Evolutionary conservation across 2,113 vertebrate species (phyloP).

Genomic region (Gymnorhina tibicen): DNA sequence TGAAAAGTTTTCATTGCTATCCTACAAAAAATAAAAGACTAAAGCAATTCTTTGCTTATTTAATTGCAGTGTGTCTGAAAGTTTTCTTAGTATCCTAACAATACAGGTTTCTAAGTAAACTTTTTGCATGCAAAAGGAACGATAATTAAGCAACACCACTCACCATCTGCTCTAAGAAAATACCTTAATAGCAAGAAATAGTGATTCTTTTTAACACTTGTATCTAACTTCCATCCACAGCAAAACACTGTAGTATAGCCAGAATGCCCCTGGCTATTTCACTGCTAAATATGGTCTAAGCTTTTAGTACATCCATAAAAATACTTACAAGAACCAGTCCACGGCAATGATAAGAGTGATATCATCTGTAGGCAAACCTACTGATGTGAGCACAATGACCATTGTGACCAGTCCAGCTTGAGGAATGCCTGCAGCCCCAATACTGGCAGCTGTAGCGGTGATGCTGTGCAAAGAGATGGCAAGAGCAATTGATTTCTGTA

Average conservation of each 20-base stretch:
- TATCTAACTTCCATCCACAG: background rate
- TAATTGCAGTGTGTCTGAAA: background rate
- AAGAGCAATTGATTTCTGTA: background rate
- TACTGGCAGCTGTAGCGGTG: slow-evolving; percentile 95
- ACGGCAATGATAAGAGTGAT: slow-evolving; percentile 95
- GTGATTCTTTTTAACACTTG: background rate
- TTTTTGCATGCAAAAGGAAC: background rate
- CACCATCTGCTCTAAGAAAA: background rate
- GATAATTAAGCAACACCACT: background rate
- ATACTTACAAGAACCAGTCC: slow-evolving; percentile 98
- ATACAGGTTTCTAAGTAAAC: background rate
- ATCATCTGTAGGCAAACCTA: slow-evolving; percentile 95
- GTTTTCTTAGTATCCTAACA: background rate
- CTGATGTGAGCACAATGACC: slow-evolving; percentile 96
- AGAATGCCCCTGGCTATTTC: background rate
- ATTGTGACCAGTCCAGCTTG: slow-evolving; percentile 97
- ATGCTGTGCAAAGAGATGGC: slow-evolving; percentile 76
- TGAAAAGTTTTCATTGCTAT: background rate
- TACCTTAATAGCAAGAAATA: background rate
- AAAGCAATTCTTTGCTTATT: background rate
- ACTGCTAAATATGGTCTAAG: background rate
- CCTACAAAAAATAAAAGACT: background rate
- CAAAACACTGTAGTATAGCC: background rate
- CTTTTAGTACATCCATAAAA: background rate
- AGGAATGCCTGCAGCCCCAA: slow-evolving; percentile 96